Evolutionary conservation across 2,888 invertebrate genomes (phyloP), one percentile per base, ranked within the genome.

Genomic region (Drosophila koepferae): DNA sequence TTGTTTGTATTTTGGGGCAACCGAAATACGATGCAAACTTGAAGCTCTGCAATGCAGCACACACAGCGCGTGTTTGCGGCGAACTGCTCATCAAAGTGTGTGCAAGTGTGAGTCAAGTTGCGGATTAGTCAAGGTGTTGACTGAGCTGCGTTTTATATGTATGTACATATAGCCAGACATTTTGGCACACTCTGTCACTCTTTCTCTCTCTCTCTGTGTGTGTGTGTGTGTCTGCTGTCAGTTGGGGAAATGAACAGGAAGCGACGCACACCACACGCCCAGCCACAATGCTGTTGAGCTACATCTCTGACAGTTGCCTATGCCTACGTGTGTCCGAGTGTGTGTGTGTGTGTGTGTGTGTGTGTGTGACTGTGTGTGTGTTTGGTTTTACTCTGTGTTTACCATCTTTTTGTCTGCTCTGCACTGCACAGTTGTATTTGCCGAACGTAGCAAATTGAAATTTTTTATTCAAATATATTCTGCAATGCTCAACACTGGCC

Each of bases 171-270:
- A 62, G 58, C 61, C 36, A 55, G 44, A 63, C 34, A 59, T 59
- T 53, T 64, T 18, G 55, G 53, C 49, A 10, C 49, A 12, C n/a
- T 31, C 1, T 49, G 10, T 49, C 31, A n/a, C 10, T 49, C 10
- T 7, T 6, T 28, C 28, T 28, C 28, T 28, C 28, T 28, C 28
- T 23, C 23, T 23, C 23, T 23, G 3, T 28, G 5, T 28, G 5
- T 28, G 28, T 28, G 28, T 4, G 28, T 28, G 18, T 63, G 51
- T 56, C 44, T 20, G 16, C 68, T 64, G 77, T 64, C 77, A 76
- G 28, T 59, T 62, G 20, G 62, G 70, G 70, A 80, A 77, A 76
- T 77, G 77, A 77, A 80, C 76, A 70, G 77, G 76, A 80, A 63
- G 41, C 51, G 9, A 36, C 56, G 43, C 38, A 28, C 54, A 28